Percentiles rank a stretch among this genome's conserved stretches.
Evolutionary conservation across 2,113 vertebrate species (phyloP).

Genomic region (Eclectus roratus): DNA sequence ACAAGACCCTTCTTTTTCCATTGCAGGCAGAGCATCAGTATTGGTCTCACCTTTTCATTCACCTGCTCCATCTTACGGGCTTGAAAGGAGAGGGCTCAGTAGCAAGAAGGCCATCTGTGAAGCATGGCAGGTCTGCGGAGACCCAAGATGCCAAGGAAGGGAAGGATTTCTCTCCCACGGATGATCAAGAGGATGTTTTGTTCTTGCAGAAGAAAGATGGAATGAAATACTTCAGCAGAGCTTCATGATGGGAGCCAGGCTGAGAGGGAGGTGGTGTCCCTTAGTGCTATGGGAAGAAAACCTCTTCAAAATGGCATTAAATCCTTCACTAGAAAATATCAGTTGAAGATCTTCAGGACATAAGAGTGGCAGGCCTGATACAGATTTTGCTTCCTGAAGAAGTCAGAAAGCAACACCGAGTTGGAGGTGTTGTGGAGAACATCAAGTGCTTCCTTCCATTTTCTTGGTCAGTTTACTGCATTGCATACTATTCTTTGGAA

Average conservation of each 20-base stretch:
- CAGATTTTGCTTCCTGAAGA: neutral
- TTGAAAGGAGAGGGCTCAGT: neutral
- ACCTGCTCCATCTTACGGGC: neutral
- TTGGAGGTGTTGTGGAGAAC: too few relatives aligned
- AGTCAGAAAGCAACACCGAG: neutral
- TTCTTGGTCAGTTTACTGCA: neutral
- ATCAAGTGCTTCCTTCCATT: neutral
- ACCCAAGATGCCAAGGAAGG: neutral
- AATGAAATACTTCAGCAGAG: neutral
- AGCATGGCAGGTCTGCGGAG: neutral
- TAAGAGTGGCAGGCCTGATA: neutral
- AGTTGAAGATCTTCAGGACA: neutral
- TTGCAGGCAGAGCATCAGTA: neutral
- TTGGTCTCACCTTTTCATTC: neutral
- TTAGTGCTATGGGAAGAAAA: neutral
- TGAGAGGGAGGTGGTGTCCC: neutral
- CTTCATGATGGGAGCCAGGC: fast-evolving
- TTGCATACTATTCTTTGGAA: neutral
- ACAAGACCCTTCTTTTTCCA: neutral
- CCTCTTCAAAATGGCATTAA: neutral
- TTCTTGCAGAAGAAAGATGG: neutral
- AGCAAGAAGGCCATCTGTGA: neutral
- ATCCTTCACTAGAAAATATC: neutral
- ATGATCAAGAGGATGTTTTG: neutral
- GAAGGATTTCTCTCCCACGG: neutral